A percentile compares a stretch with the other conserved stretches of the same genome.
These are phyloP conservation scores for Conchocele bisecta DNA, from an alignment of 2,888 invertebrate species.

Conservation along the genomic window DNA sequence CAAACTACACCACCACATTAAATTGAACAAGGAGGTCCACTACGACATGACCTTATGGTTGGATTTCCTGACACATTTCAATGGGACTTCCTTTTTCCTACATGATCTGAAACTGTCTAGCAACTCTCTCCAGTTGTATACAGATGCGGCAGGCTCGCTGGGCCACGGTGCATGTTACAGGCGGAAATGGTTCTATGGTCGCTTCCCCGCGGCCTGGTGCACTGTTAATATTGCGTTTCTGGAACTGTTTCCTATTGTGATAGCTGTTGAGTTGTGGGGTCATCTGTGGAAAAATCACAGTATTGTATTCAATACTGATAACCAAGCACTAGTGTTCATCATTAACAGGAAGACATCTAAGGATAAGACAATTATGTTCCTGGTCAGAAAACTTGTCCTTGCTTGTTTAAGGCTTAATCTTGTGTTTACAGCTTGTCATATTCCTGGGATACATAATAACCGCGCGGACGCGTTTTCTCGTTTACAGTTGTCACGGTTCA, in stretches of 20 bases:
- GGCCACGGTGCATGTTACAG: background rate
- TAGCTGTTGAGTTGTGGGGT: constrained; percentile 45
- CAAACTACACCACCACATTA: constrained; percentile 15
- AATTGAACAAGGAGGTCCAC: constrained; percentile 12
- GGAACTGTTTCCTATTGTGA: constrained; percentile 34
- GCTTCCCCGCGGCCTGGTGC: background rate
- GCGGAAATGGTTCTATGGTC: constrained; percentile 9
- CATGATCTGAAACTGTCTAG: background rate
- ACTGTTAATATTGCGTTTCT: constrained; percentile 8
- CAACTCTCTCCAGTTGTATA: constrained; percentile 13
- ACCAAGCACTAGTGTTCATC: constrained; percentile 35
- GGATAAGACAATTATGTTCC: constrained; percentile 31
- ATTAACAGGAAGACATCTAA: constrained; percentile 46
- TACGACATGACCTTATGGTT: constrained; percentile 27
- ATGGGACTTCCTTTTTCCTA: constrained; percentile 27
- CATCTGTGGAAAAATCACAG: constrained; percentile 12
- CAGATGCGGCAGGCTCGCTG: constrained; percentile 11
- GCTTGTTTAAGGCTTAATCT: constrained; percentile 26
- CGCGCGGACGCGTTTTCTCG: constrained; percentile 5
- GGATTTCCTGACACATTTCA: constrained; percentile 18
- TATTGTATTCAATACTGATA: constrained; percentile 43
- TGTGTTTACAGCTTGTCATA: constrained; percentile 26
- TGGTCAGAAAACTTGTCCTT: constrained; percentile 40
- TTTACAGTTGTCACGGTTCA: background rate
- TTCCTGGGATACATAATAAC: constrained; percentile 9